phyloP scores from a whole-genome alignment of 2,113 vertebrate species.

The Aix galericulata region DNA sequence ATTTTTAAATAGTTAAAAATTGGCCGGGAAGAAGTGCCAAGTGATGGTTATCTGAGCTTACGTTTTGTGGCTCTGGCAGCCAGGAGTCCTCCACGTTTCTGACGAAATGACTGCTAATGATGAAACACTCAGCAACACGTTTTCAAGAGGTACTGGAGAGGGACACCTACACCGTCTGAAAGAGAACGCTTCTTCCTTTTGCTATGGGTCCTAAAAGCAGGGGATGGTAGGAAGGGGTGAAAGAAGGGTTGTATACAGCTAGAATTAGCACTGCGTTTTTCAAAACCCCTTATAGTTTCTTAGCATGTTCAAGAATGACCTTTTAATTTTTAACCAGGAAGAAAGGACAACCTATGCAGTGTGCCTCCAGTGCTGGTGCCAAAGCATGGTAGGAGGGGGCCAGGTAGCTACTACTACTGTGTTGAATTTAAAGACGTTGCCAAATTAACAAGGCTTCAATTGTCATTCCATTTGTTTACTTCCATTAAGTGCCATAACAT shows the following conservation, averaged over 20 bases:
- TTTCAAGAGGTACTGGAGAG: neutral
- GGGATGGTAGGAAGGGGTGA: neutral
- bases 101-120: neutral
- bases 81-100: accelerated
- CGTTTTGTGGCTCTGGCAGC: neutral
- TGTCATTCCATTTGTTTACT: conserved; percentile 36
- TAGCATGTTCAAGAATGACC: neutral
- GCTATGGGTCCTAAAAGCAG: neutral
- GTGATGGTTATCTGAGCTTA: neutral
- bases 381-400: neutral
- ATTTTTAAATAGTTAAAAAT: neutral
- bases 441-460: neutral
- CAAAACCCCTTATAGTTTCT: neutral
- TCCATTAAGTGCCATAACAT: conserved; percentile 11
- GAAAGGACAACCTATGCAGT: neutral
- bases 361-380: neutral
- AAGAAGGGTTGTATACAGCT: neutral
- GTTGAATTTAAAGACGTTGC: neutral
- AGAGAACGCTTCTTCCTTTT: neutral
- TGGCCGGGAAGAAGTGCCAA: neutral
- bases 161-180: neutral
- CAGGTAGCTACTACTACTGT: neutral
- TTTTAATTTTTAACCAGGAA: neutral
- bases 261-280: neutral
- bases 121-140: neutral